Conservation (phyloP, 2,797 vertebrate species). For the Lophius americanus region DNA sequence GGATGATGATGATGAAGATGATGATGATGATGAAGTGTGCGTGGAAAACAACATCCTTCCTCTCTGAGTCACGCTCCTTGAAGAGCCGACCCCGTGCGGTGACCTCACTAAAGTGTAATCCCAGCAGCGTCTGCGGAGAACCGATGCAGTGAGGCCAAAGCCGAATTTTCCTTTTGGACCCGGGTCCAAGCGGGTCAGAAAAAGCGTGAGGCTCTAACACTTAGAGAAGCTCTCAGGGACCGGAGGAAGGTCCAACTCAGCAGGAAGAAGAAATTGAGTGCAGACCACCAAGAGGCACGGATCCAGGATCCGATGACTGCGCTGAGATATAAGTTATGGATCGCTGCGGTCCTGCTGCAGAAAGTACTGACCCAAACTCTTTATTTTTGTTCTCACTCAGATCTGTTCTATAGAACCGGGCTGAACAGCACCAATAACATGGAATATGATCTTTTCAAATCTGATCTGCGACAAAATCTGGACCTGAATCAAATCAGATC, state of each 20-base stretch:
- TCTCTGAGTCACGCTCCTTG: constrained; percentile 26
- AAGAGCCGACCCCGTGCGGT: constrained; percentile 44
- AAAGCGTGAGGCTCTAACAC: constrained; percentile 35
- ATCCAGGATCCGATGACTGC: constrained; percentile 67
- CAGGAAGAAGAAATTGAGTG: constrained; percentile 70
- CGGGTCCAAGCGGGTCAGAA: constrained; percentile 63
- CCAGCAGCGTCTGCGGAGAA: constrained; percentile 29
- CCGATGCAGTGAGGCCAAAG: constrained; percentile 24
- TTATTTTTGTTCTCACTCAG: too few species aligned
- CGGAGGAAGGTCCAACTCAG: constrained; percentile 38
- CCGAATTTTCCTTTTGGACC: constrained; percentile 30
- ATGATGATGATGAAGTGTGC: not conserved
- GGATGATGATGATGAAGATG: too few species aligned
- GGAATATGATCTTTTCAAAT: too few species aligned
- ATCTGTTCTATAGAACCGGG: too few species aligned
- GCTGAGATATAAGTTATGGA: constrained; percentile 50
- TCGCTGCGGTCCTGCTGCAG: not conserved
- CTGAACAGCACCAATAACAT: too few species aligned
- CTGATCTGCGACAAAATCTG: too few species aligned
- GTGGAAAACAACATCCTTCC: constrained; percentile 34
- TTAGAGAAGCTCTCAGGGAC: constrained; percentile 43
- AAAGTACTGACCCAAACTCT: too few species aligned
- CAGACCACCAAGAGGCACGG: constrained; percentile 52
- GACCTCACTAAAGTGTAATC: constrained; percentile 55
- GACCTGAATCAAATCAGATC: too few species aligned